Conservation (phyloP, 2,113 vertebrate genomes). For the Chaenocephalus aceratus region DNA sequence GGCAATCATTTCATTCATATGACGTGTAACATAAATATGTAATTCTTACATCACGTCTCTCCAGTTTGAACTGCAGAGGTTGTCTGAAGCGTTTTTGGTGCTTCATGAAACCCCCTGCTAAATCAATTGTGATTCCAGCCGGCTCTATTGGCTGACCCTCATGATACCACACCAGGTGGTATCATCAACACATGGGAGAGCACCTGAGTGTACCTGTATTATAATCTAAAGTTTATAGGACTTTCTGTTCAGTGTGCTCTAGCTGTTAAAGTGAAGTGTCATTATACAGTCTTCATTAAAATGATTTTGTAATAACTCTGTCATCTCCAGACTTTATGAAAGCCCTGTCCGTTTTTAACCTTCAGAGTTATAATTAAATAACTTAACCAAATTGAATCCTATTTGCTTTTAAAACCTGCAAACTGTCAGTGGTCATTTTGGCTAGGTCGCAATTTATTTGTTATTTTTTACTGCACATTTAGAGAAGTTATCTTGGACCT, state of each 20-base stretch:
- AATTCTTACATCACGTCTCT: too few relatives aligned
- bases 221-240: constrained; percentile 17
- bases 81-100: constrained; percentile 19
- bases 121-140: not conserved
- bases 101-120: constrained; percentile 12
- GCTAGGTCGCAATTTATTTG: too few relatives aligned
- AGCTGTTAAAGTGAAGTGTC: constrained; percentile 52
- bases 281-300: constrained; percentile 71
- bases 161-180: constrained; percentile 25
- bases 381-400: not conserved
- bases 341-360: not conserved
- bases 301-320: constrained; percentile 63
- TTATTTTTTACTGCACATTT: too few relatives aligned
- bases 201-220: not conserved
- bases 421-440: too few relatives aligned
- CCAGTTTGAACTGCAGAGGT: not conserved
- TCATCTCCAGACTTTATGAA: constrained; percentile 19
- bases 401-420: too few relatives aligned
- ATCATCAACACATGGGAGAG: constrained; percentile 19
- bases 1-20: too few relatives aligned
- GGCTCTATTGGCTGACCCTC: not conserved
- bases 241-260: constrained; percentile 26
- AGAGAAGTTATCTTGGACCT: too few relatives aligned
- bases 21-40: too few relatives aligned
- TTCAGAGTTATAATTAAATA: not conserved